Percentiles rank a stretch among this genome's conserved stretches.
Evolutionary conservation across 1,140 invertebrate species (phyloP).

Genomic region (Acromyrmex charruanus): DNA sequence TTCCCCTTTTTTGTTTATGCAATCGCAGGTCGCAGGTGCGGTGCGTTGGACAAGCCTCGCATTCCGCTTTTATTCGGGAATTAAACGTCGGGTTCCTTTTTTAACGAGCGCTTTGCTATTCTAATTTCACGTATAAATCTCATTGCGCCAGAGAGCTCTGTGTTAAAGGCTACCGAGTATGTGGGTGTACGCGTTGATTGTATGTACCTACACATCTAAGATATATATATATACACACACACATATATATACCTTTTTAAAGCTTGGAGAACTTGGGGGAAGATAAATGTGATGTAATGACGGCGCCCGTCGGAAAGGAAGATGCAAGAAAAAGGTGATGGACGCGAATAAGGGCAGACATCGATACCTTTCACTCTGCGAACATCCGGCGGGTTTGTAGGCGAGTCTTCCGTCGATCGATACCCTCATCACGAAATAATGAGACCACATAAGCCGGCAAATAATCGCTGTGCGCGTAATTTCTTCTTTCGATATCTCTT

Average conservation of each 20-base stretch:
- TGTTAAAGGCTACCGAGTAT: constrained; percentile 4
- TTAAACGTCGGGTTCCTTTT: constrained; percentile 40
- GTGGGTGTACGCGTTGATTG: neutral
- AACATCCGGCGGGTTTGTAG: constrained; percentile 45
- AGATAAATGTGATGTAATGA: constrained; percentile 60
- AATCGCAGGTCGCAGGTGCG: neutral
- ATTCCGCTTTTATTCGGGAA: constrained; percentile 32
- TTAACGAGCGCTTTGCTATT: constrained; percentile 44
- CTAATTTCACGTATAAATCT: constrained; percentile 50
- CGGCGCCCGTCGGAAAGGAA: constrained; percentile 22
- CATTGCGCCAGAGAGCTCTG: neutral
- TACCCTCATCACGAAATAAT: constrained; percentile 54
- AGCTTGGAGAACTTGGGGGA: constrained; percentile 19
- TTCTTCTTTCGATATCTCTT: constrained; percentile 27
- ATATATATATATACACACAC: neutral
- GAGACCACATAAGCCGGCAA: constrained; percentile 23
- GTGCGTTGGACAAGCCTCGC: neutral
- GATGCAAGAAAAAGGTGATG: constrained; percentile 48
- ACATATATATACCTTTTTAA: neutral
- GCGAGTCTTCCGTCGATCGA: constrained; percentile 58
- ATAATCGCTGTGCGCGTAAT: constrained; percentile 39
- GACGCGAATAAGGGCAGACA: constrained; percentile 60
- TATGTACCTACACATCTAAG: too few species aligned
- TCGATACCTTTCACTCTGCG: constrained; percentile 40
- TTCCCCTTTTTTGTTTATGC: too few species aligned